A percentile compares a stretch with the other conserved stretches of the same genome.
These are phyloP conservation scores for Apis dorsata DNA, from an alignment of 1,140 invertebrate species.

Conservation along the genomic window DNA sequence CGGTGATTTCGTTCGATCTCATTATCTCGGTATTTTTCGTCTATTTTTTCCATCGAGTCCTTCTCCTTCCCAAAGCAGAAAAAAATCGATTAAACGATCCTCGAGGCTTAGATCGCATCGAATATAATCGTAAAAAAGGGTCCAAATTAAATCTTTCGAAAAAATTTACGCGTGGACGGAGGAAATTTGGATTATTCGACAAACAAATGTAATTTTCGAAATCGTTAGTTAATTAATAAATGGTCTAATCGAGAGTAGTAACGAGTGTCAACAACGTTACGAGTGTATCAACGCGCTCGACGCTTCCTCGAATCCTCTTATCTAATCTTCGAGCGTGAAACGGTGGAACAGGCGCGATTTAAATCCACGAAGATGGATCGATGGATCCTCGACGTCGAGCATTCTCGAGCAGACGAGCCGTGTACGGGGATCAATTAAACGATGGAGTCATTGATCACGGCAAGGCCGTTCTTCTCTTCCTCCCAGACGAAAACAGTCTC, in stretches of 20 bases:
- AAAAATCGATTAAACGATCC: neutral
- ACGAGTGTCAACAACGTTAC: constrained; percentile 30
- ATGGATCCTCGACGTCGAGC: constrained; percentile 37
- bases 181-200: neutral
- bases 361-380: constrained; percentile 62
- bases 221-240: constrained; percentile 8
- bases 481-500: constrained; percentile 41
- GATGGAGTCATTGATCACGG: constrained; percentile 54
- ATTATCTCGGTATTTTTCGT: neutral
- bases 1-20: constrained; percentile 46
- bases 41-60: neutral
- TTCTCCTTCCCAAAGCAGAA: neutral
- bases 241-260: neutral
- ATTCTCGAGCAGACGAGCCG: constrained; percentile 9
- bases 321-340: constrained; percentile 49
- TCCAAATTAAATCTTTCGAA: too few relatives aligned
- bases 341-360: constrained; percentile 44
- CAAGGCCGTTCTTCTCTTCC: constrained; percentile 40
- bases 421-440: constrained; percentile 44
- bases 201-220: constrained; percentile 7
- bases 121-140: too few relatives aligned
- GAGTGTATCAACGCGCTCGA: constrained; percentile 16
- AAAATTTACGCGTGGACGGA: neutral
- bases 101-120: too few relatives aligned
- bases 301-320: constrained; percentile 37